A percentile compares a stretch with the other conserved stretches of the same genome.
phyloP scores from a whole-genome alignment of 2,113 vertebrate species.

The Bos javanicus region DNA sequence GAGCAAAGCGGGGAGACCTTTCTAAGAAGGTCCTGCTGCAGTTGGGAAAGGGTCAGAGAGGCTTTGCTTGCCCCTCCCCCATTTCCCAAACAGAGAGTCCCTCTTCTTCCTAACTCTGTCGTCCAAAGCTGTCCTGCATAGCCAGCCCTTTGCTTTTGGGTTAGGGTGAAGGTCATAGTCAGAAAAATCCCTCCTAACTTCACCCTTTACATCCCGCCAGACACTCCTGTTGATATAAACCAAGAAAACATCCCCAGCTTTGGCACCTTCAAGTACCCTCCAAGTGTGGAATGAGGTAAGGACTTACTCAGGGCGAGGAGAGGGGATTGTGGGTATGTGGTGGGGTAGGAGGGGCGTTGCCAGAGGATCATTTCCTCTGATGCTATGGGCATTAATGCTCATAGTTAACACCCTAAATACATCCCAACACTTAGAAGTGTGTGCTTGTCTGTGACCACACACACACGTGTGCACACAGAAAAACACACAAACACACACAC shows the following conservation, averaged over 20 bases:
- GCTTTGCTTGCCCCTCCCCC: not conserved
- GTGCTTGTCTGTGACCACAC: not conserved
- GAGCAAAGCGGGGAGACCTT: not conserved
- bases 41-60: not conserved
- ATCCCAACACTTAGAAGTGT: not conserved
- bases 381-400: not conserved
- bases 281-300: slow-evolving; percentile 69
- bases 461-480: accelerated
- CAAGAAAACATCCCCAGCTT: slow-evolving; percentile 34
- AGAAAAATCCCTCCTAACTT: not conserved
- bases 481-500: accelerated
- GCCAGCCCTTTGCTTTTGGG: not conserved
- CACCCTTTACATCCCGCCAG: slow-evolving; percentile 36
- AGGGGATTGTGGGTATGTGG: not conserved
- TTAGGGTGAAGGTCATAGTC: not conserved
- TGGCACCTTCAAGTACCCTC: slow-evolving; percentile 36
- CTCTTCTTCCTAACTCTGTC: not conserved
- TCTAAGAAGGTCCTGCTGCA: not conserved
- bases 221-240: slow-evolving; percentile 32
- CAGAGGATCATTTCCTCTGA: not conserved
- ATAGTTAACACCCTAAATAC: not conserved
- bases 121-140: not conserved
- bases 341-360: not conserved
- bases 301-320: not conserved
- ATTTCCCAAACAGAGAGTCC: not conserved